Conservation (phyloP, 2,113 vertebrate genomes). For the Sebastes schlegelii region DNA sequence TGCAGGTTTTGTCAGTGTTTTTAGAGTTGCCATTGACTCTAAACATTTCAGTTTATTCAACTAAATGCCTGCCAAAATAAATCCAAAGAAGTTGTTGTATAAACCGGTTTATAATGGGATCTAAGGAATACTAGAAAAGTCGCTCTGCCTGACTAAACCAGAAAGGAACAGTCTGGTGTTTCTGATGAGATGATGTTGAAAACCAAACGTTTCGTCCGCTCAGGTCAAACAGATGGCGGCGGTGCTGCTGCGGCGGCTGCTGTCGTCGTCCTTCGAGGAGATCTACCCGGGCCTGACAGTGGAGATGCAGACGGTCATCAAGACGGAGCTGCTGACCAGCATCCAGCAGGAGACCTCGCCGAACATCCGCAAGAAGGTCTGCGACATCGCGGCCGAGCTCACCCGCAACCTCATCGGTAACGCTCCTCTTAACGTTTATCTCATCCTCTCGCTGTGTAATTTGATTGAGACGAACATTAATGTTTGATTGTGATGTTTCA, state of each 20-base stretch:
- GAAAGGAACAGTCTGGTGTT: not conserved
- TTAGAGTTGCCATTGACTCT: not conserved
- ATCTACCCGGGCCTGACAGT: constrained; percentile 91
- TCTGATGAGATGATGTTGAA: not conserved
- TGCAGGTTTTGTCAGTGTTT: constrained; percentile 5
- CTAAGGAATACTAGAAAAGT: not conserved
- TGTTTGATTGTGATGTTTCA: not conserved
- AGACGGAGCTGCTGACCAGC: constrained; percentile 91
- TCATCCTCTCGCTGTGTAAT: not conserved
- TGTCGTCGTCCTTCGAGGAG: constrained; percentile 97
- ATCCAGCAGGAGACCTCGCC: constrained; percentile 92
- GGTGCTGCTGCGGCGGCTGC: constrained; percentile 92
- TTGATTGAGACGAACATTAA: not conserved
- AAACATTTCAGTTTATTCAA: not conserved
- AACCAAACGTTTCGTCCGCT: not conserved
- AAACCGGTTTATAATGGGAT: not conserved
- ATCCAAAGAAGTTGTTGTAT: not conserved
- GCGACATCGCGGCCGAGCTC: constrained; percentile 96
- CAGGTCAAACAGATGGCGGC: constrained; percentile 98
- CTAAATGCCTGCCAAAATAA: not conserved
- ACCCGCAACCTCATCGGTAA: constrained; percentile 95
- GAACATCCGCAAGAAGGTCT: constrained; percentile 95
- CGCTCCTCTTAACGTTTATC: not conserved
- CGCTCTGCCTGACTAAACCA: not conserved
- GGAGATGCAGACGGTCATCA: constrained; percentile 93